Percentiles rank a stretch among this genome's conserved stretches.
These are phyloP conservation scores for Amazona vittata DNA, from an alignment of 2,113 vertebrate genomes.

Conservation along the genomic window DNA sequence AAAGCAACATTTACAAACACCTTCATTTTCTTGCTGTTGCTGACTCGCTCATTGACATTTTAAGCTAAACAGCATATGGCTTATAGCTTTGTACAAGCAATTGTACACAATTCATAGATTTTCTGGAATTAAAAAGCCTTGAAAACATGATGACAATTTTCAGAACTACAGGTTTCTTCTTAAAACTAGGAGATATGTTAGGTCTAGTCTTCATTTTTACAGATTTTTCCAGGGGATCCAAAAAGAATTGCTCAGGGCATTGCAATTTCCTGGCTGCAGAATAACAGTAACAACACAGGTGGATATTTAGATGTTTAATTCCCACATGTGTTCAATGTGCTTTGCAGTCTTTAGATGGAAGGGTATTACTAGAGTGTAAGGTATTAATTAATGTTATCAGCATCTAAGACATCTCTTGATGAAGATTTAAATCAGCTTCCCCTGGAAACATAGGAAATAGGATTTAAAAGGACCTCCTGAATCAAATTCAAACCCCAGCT, in stretches of 20 bases:
- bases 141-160: slow-evolving; percentile 22
- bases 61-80: slow-evolving; percentile 64
- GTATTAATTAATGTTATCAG: slow-evolving; percentile 48
- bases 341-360: background rate
- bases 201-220: slow-evolving; percentile 12
- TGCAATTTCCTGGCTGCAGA: background rate
- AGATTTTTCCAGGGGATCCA: background rate
- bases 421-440: slow-evolving; percentile 31
- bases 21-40: slow-evolving; percentile 57
- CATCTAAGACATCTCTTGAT: slow-evolving; percentile 9
- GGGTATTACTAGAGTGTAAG: background rate
- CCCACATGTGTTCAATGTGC: background rate
- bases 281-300: slow-evolving; percentile 11
- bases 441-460: slow-evolving; percentile 29
- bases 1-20: slow-evolving; percentile 63
- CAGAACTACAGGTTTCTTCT: slow-evolving; percentile 23
- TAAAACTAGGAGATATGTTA: background rate
- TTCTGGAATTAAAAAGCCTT: slow-evolving; percentile 26
- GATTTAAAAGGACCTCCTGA: slow-evolving; percentile 36
- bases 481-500: background rate
- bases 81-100: slow-evolving; percentile 49
- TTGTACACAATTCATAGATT: slow-evolving; percentile 42
- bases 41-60: slow-evolving; percentile 51
- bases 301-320: slow-evolving; percentile 2
- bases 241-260: background rate